phyloP scores from a whole-genome alignment of 2,113 vertebrate species.

The Eretmochelys imbricata region DNA sequence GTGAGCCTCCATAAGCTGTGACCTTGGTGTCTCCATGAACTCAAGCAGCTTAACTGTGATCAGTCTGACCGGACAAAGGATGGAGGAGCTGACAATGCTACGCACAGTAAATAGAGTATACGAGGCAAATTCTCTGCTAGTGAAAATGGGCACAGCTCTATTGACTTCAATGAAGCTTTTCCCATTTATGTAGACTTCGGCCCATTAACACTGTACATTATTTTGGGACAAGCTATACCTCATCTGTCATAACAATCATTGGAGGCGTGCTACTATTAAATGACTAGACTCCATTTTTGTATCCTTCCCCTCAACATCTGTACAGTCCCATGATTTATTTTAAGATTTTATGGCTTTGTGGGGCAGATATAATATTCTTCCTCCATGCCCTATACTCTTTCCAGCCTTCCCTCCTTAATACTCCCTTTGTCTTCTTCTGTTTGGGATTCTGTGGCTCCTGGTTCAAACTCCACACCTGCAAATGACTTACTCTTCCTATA shows the following conservation, averaged over 20 bases:
- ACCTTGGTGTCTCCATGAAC: background rate
- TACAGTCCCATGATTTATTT: background rate
- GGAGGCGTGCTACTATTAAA: conserved; percentile 10
- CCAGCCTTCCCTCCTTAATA: background rate
- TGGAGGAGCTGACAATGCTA: accelerated
- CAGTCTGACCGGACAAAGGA: accelerated
- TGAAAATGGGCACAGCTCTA: background rate
- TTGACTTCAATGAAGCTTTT: background rate
- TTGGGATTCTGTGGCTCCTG: background rate
- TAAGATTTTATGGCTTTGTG: conserved; percentile 55
- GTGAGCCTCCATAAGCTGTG: background rate
- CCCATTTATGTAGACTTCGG: background rate
- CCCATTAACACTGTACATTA: accelerated
- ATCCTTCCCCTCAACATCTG: conserved; percentile 46
- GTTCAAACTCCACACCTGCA: background rate
- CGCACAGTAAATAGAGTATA: accelerated
- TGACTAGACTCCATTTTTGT: conserved; percentile 39
- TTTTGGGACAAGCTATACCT: conserved; percentile 27
- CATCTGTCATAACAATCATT: accelerated
- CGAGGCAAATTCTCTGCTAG: accelerated
- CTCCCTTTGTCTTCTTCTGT: background rate
- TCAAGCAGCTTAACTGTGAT: background rate
- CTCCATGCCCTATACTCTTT: background rate
- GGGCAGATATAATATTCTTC: conserved; percentile 44
- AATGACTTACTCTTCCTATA: background rate